Percentiles rank a stretch among this genome's conserved stretches.
Conservation (phyloP, 2,888 invertebrate species). For the Plemyria rubiginata region DNA sequence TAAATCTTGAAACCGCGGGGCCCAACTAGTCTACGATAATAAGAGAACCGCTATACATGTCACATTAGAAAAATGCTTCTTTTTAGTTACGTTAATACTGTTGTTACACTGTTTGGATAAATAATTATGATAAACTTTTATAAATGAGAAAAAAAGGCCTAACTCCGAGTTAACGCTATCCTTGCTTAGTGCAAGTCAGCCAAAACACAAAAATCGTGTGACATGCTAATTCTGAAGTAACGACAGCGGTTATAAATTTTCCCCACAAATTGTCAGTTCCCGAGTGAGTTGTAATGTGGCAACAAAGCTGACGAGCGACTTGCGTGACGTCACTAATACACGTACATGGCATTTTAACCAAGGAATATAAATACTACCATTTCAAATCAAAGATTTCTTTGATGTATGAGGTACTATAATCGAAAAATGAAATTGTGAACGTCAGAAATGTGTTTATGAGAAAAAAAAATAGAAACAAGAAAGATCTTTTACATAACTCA, state of each 20-base stretch:
- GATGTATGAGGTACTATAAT: slow-evolving; percentile 11
- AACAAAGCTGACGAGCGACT: slow-evolving; percentile 71
- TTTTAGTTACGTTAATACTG: neutral
- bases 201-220: slow-evolving; percentile 40
- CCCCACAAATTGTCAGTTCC: slow-evolving; percentile 36
- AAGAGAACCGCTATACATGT: too few relatives aligned
- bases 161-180: neutral
- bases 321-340: slow-evolving; percentile 72
- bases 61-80: neutral
- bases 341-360: slow-evolving; percentile 47
- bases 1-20: too few relatives aligned
- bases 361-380: too few relatives aligned
- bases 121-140: neutral
- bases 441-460: neutral
- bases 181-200: neutral
- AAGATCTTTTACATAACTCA: too few relatives aligned
- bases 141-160: too few relatives aligned
- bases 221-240: slow-evolving; percentile 53
- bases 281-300: slow-evolving; percentile 60
- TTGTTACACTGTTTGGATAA: neutral
- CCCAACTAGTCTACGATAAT: neutral
- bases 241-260: slow-evolving; percentile 36
- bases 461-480: neutral
- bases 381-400: slow-evolving; percentile 22
- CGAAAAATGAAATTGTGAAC: neutral